phyloP scores from a whole-genome alignment of 2,888 invertebrate species.

The Nesidiocoris tenuis region DNA sequence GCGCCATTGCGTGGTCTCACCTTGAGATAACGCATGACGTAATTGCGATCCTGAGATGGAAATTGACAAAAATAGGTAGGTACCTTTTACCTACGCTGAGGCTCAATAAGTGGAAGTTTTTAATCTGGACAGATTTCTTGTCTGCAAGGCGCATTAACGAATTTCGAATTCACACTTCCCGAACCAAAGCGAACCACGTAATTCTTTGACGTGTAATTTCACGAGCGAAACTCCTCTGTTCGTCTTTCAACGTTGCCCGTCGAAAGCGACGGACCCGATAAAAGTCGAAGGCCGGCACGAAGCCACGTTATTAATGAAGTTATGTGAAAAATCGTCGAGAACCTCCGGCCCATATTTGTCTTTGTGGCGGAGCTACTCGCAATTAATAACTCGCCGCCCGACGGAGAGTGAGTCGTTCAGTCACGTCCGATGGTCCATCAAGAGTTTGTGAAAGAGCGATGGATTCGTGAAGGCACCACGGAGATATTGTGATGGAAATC shows the following conservation, averaged over 20 bases:
- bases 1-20: neutral
- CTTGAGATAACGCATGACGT: neutral
- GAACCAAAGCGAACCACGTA: too few species aligned
- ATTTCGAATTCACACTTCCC: too few species aligned
- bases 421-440: conserved; percentile 42
- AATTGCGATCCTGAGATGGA: too few species aligned
- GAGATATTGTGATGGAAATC: conserved; percentile 33
- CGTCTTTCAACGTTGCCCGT: too few species aligned
- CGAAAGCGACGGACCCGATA: conserved; percentile 16
- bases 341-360: conserved; percentile 33
- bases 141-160: too few species aligned
- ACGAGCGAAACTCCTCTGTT: too few species aligned
- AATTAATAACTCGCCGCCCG: conserved; percentile 28
- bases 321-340: conserved; percentile 34
- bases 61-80: too few species aligned
- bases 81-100: too few species aligned
- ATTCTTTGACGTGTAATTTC: too few species aligned
- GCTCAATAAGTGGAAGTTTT: too few species aligned
- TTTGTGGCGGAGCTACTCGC: conserved; percentile 31
- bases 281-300: too few species aligned
- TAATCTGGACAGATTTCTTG: too few species aligned
- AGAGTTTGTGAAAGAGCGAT: conserved; percentile 27
- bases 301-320: conserved; percentile 39
- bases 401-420: conserved; percentile 29
- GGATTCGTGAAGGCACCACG: conserved; percentile 30